phyloP scores from a whole-genome alignment of 2,797 vertebrate species.

The Rhinatrema bivittatum region DNA sequence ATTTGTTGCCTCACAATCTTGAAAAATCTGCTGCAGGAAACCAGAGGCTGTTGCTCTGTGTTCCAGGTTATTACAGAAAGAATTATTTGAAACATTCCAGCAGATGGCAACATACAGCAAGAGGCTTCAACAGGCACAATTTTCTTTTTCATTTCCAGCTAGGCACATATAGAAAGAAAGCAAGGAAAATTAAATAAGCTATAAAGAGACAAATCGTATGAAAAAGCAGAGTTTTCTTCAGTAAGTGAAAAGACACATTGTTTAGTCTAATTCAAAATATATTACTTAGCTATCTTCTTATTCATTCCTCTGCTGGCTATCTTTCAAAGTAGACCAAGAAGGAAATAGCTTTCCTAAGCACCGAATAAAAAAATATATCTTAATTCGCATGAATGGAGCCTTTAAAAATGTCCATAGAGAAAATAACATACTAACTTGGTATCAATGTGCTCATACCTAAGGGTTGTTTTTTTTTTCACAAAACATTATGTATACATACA shows the following conservation, averaged over 20 bases:
- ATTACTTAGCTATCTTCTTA: slow-evolving; percentile 26
- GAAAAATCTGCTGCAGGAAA: too few relatives aligned
- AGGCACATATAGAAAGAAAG: slow-evolving; percentile 36
- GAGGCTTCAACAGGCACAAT: slow-evolving; percentile 30
- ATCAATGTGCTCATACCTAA: slow-evolving; percentile 9
- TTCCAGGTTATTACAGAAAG: too few relatives aligned
- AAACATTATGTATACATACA: not conserved
- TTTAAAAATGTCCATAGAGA: slow-evolving; percentile 16
- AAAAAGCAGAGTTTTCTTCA: slow-evolving; percentile 35
- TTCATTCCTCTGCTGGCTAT: slow-evolving; percentile 24
- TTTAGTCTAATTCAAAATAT: slow-evolving; percentile 10
- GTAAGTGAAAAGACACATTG: not conserved
- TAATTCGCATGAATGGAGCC: slow-evolving; percentile 34
- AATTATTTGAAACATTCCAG: slow-evolving; percentile 33
- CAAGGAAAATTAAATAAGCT: slow-evolving; percentile 40
- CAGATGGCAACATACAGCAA: slow-evolving; percentile 51
- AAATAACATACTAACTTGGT: slow-evolving; percentile 13
- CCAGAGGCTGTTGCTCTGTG: too few relatives aligned
- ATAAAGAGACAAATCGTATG: slow-evolving; percentile 29
- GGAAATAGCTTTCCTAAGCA: slow-evolving; percentile 51
- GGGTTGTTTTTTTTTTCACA: too few relatives aligned
- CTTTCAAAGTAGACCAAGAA: too few relatives aligned
- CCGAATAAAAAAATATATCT: slow-evolving; percentile 42
- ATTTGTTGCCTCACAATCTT: too few relatives aligned
- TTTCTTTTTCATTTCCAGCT: too few relatives aligned